Conservation (phyloP, 2,888 invertebrate genomes). For the Pelosia muscerda region DNA sequence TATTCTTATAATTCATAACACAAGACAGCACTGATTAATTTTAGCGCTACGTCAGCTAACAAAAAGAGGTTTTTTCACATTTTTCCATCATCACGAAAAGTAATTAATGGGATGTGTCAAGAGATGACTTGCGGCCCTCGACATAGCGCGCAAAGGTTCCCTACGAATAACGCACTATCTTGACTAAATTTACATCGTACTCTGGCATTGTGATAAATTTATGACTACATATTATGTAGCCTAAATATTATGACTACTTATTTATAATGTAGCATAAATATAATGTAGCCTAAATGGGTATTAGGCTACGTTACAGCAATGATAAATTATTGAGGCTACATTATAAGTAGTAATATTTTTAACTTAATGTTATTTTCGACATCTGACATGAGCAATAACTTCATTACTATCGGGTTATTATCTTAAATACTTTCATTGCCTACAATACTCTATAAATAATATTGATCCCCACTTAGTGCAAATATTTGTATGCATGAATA, state of each 20-base stretch:
- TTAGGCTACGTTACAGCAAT: neutral
- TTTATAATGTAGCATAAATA: neutral
- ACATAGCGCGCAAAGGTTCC: slow-evolving; percentile 36
- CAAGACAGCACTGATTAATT: slow-evolving; percentile 49
- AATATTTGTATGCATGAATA: too few relatives aligned
- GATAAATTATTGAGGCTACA: neutral
- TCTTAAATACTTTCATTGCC: neutral
- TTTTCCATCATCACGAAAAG: slow-evolving; percentile 39
- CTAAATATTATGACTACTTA: neutral
- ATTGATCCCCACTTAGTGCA: too few relatives aligned
- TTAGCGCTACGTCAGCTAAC: slow-evolving; percentile 25
- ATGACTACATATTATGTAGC: slow-evolving; percentile 4
- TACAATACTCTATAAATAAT: neutral
- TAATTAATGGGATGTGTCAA: slow-evolving; percentile 56
- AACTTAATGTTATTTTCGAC: neutral
- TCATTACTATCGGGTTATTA: too few relatives aligned
- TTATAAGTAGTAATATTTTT: neutral
- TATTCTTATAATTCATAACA: slow-evolving; percentile 36
- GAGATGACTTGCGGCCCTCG: slow-evolving; percentile 47
- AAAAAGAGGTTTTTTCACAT: slow-evolving; percentile 38
- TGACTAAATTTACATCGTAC: slow-evolving; percentile 34
- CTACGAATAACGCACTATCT: slow-evolving; percentile 47
- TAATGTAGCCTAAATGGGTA: neutral
- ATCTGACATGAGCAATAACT: too few relatives aligned
- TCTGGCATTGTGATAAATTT: neutral